Conservation (phyloP, 2,888 invertebrate genomes). For the Melanostoma mellinum region DNA sequence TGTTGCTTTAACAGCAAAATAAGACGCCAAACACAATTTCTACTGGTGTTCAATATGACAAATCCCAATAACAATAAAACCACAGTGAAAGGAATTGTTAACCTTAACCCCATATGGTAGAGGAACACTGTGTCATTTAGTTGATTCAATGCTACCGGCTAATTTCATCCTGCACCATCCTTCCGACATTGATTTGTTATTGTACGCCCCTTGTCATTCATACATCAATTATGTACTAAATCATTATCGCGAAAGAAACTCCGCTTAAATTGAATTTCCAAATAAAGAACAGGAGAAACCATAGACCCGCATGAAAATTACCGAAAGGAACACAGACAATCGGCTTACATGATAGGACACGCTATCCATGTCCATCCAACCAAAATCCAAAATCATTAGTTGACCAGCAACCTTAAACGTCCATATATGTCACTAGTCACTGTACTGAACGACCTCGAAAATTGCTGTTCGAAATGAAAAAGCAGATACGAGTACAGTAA, state of each 20-base stretch:
- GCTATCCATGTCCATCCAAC: slow-evolving; percentile 27
- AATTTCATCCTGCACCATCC: background rate
- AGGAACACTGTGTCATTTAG: too few species aligned
- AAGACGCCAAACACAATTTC: too few species aligned
- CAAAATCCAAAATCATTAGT: slow-evolving; percentile 1
- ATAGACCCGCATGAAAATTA: slow-evolving; percentile 14
- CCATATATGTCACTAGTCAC: background rate
- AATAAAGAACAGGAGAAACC: slow-evolving; percentile 31
- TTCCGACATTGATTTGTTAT: slow-evolving; percentile 41
- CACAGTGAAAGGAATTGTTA: background rate
- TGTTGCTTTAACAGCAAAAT: too few species aligned
- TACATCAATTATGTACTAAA: slow-evolving; percentile 47
- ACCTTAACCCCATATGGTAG: too few species aligned
- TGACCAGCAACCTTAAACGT: background rate
- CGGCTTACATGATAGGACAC: slow-evolving; percentile 29
- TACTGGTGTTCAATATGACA: too few species aligned
- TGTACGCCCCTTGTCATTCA: slow-evolving; percentile 9
- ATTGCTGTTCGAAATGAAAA: background rate
- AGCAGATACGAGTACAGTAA: background rate
- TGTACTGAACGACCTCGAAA: background rate
- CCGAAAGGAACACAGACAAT: slow-evolving; percentile 14
- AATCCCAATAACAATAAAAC: background rate
- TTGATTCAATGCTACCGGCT: background rate
- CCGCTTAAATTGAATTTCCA: slow-evolving; percentile 42
- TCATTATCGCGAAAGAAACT: slow-evolving; percentile 40